phyloP scores from a whole-genome alignment of 2,113 vertebrate species.

The Oreochromis aureus region DNA sequence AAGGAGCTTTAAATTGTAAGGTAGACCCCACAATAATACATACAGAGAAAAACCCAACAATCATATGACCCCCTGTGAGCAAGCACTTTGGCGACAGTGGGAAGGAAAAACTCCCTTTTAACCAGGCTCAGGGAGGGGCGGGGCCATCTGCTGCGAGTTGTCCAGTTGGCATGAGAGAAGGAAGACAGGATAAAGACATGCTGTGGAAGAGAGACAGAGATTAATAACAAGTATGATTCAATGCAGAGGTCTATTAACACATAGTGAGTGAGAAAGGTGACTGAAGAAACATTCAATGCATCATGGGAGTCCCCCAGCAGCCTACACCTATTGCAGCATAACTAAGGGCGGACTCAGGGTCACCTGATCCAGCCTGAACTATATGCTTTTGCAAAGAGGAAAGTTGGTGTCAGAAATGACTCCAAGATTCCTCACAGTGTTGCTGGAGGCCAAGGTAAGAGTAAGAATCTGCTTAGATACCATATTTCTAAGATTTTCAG shows the following conservation, averaged over 20 bases:
- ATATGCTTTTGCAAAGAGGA: background rate
- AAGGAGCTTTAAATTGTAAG: too few species aligned
- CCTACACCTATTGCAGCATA: rapidly evolving
- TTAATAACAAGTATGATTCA: too few species aligned
- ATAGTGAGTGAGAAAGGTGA: background rate
- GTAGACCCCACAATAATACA: too few species aligned
- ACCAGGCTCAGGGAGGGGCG: too few species aligned
- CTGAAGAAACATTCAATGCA: rapidly evolving
- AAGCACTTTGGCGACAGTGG: too few species aligned
- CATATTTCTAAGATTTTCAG: background rate
- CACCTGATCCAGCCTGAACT: background rate
- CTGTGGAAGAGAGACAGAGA: too few species aligned
- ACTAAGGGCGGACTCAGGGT: background rate
- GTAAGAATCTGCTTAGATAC: background rate
- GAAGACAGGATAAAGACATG: too few species aligned
- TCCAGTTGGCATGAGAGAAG: too few species aligned
- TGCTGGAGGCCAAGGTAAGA: background rate
- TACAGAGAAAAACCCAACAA: too few species aligned
- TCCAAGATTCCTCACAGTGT: background rate
- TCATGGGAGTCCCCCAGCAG: background rate
- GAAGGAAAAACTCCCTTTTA: too few species aligned
- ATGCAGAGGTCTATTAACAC: rapidly evolving
- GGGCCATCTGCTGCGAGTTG: too few species aligned
- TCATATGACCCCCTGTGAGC: too few species aligned
- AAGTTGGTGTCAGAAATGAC: background rate